Percentiles rank a stretch among this genome's conserved stretches.
Conservation (phyloP, 2,888 invertebrate genomes). For the Hypolimnas misippus region DNA sequence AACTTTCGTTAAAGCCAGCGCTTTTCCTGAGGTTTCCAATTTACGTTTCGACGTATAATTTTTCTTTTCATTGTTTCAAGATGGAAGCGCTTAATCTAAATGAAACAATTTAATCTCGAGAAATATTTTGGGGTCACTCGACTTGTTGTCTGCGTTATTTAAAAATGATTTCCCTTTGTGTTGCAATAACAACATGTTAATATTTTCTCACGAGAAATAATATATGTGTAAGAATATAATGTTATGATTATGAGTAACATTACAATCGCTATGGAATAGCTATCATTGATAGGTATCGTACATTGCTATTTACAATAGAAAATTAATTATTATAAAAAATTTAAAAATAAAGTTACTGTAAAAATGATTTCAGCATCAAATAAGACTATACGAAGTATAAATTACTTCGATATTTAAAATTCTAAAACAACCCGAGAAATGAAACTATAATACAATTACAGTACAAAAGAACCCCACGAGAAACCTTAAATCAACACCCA, state of each 20-base stretch:
- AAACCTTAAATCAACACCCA: conserved; percentile 13
- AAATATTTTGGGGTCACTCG: conserved; percentile 25
- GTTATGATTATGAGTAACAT: neutral
- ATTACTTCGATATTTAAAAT: no score
- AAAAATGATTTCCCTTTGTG: conserved; percentile 4
- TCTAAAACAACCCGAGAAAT: neutral
- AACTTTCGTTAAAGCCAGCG: conserved; percentile 47
- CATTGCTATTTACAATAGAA: no score
- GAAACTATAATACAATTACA: neutral
- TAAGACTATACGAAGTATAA: no score
- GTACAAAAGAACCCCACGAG: neutral
- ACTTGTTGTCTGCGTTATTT: conserved; percentile 8
- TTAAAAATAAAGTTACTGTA: no score
- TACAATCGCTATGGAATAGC: no score
- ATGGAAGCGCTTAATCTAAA: conserved; percentile 47
- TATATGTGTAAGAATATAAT: neutral
- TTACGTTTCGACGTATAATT: conserved; percentile 54
- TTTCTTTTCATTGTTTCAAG: conserved; percentile 49
- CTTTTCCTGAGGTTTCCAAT: conserved; percentile 54
- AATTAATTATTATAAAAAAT: no score
- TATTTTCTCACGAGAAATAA: neutral
- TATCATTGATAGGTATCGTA: no score
- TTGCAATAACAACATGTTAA: neutral
- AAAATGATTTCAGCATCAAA: no score
- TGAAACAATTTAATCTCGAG: conserved; percentile 45